phyloP scores from a whole-genome alignment of 23 tunicate species.

The Phallusia fumigata region DNA sequence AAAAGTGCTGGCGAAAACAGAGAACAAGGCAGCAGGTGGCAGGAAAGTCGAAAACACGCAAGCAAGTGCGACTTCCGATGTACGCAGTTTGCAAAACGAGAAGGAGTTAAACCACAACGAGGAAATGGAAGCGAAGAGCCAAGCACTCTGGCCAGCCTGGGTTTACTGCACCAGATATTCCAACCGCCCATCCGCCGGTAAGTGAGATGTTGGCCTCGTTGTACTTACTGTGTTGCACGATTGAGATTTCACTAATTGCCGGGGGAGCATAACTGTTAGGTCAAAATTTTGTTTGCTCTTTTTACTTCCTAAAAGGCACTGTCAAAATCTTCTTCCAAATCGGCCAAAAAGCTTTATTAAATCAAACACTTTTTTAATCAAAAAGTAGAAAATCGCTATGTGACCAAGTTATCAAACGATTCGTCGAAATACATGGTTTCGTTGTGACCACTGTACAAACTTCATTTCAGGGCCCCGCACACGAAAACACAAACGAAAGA shows the following conservation, averaged over 20 bases:
- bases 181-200: constrained; percentile 88
- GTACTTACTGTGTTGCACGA: too few species aligned
- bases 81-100: background rate
- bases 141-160: constrained; percentile 78
- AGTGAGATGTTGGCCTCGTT: background rate
- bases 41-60: background rate
- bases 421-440: too few species aligned
- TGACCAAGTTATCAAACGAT: too few species aligned
- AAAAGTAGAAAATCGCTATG: too few species aligned
- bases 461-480: constrained; percentile 45
- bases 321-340: too few species aligned
- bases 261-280: too few species aligned
- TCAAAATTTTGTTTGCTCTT: too few species aligned
- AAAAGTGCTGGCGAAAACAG: background rate
- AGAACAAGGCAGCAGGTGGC: too few species aligned
- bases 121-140: background rate
- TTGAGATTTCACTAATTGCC: too few species aligned
- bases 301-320: too few species aligned
- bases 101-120: background rate
- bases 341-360: too few species aligned
- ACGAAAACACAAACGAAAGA: constrained; percentile 30
- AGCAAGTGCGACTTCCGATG: background rate
- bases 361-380: too few species aligned
- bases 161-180: constrained; percentile 89
- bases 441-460: background rate